Conservation (phyloP, 2,888 invertebrate genomes). For the Clanis bilineata region DNA sequence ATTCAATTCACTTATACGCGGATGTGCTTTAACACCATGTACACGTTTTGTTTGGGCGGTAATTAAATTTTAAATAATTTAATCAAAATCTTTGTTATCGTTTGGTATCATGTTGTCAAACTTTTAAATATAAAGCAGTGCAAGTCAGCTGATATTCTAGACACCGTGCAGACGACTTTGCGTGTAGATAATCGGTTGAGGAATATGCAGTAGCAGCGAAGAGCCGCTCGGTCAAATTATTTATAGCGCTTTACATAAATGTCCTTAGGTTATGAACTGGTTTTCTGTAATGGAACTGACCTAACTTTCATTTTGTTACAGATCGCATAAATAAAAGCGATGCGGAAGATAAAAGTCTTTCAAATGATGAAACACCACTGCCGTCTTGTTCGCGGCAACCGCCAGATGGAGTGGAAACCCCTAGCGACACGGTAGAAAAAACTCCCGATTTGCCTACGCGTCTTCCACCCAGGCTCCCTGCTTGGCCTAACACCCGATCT, state of each 20-base stretch:
- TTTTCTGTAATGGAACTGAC: not conserved
- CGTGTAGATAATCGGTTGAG: conserved; percentile 45
- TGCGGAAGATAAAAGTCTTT: conserved; percentile 74
- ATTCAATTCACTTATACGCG: not conserved
- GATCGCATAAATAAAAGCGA: conserved; percentile 75
- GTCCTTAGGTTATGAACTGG: not conserved
- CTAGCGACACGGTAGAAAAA: conserved; percentile 85
- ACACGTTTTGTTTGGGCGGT: not conserved
- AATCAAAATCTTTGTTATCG: not conserved
- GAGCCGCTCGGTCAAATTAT: conserved; percentile 15
- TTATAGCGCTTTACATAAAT: not conserved
- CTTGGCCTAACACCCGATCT: conserved; percentile 55
- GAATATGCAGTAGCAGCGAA: conserved; percentile 13
- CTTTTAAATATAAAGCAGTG: conserved; percentile 13
- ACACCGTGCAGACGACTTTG: conserved; percentile 43
- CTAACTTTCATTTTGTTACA: conserved; percentile 45
- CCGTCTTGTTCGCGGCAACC: conserved; percentile 88
- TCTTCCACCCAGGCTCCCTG: conserved; percentile 60
- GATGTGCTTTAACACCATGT: not conserved
- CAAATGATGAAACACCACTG: conserved; percentile 72
- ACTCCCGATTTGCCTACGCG: conserved; percentile 64
- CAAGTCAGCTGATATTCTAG: conserved; percentile 42
- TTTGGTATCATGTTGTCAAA: not conserved
- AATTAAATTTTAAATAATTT: not conserved
- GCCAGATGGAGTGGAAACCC: conserved; percentile 92